Percentiles rank a stretch among this genome's conserved stretches.
phyloP scores from a whole-genome alignment of 2,113 vertebrate genomes.

The Corythoichthys haematopterus region DNA sequence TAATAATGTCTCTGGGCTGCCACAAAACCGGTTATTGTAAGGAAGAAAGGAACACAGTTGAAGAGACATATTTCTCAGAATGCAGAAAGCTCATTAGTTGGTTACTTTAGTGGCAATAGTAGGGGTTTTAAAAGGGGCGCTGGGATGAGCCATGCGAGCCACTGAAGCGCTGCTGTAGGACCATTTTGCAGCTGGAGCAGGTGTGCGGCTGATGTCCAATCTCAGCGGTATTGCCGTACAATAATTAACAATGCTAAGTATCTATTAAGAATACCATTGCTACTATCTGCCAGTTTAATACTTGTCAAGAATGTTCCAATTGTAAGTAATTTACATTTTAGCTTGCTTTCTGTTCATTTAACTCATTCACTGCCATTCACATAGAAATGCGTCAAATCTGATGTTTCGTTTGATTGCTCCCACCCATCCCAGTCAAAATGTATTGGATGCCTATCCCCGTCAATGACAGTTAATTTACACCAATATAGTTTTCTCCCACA shows the following conservation, averaged over 20 bases:
- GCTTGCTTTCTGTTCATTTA: neutral
- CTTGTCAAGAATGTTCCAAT: neutral
- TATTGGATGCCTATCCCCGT: too few species aligned
- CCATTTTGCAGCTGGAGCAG: slow-evolving; percentile 9
- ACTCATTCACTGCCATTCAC: neutral
- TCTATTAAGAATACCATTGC: neutral
- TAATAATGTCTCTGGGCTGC: slow-evolving; percentile 9
- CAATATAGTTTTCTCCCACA: too few species aligned
- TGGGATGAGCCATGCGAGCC: slow-evolving; percentile 28
- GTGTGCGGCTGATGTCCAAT: neutral
- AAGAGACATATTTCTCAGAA: neutral
- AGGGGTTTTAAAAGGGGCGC: slow-evolving; percentile 1
- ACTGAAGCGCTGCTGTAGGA: slow-evolving; percentile 23
- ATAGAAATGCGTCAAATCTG: too few species aligned
- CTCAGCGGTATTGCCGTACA: neutral
- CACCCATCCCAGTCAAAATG: too few species aligned
- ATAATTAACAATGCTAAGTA: slow-evolving; percentile 1
- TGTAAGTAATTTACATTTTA: neutral
- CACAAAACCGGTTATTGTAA: slow-evolving; percentile 11
- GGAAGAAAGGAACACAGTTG: slow-evolving; percentile 10
- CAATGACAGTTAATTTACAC: too few species aligned
- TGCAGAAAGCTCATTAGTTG: slow-evolving; percentile 1
- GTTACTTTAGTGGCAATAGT: slow-evolving; percentile 12
- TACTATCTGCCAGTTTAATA: neutral
- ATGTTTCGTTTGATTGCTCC: too few species aligned